A percentile compares a stretch with the other conserved stretches of the same genome.
Conservation (phyloP, 2,113 vertebrate genomes). For the Gasterosteus aculeatus region DNA sequence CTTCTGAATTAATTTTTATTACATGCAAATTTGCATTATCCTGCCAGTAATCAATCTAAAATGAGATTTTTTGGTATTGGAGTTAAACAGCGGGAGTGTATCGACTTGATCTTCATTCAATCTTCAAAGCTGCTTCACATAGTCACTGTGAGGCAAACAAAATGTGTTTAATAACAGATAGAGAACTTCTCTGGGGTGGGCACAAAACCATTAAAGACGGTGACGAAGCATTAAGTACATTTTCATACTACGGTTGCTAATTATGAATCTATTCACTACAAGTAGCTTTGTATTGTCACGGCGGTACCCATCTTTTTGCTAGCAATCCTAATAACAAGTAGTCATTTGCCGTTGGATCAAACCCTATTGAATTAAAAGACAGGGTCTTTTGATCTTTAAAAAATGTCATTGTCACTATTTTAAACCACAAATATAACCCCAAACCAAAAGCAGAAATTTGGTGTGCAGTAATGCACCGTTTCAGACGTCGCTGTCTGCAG, state of each 20-base stretch:
- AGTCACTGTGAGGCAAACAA: conserved; percentile 29
- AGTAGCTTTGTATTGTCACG: not conserved
- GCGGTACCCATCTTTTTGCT: conserved; percentile 5
- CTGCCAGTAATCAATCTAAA: conserved; percentile 56
- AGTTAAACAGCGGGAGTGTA: conserved; percentile 34
- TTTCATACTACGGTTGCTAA: conserved; percentile 6
- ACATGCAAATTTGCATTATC: conserved; percentile 54
- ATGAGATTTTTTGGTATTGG: conserved; percentile 1
- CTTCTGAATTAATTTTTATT: conserved; percentile 50
- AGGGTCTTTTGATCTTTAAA: too few relatives aligned
- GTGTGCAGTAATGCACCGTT: conserved; percentile 41
- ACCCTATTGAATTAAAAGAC: conserved; percentile 61
- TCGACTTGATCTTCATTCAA: conserved; percentile 33
- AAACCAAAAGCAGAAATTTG: conserved; percentile 36
- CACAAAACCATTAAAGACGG: conserved; percentile 23
- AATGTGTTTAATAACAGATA: conserved; percentile 33
- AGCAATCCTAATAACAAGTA: conserved; percentile 31
- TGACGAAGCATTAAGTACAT: conserved; percentile 1
- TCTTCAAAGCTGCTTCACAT: conserved; percentile 14
- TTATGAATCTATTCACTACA: conserved; percentile 16
- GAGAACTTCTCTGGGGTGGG: not conserved
- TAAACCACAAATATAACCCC: conserved; percentile 21
- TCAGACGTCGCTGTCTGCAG: conserved; percentile 33
- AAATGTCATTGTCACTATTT: conserved; percentile 44
- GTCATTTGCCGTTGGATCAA: conserved; percentile 50